These are phyloP conservation scores for Oscheius onirici DNA, from an alignment of 2,888 invertebrate species.

Conservation along the genomic window DNA sequence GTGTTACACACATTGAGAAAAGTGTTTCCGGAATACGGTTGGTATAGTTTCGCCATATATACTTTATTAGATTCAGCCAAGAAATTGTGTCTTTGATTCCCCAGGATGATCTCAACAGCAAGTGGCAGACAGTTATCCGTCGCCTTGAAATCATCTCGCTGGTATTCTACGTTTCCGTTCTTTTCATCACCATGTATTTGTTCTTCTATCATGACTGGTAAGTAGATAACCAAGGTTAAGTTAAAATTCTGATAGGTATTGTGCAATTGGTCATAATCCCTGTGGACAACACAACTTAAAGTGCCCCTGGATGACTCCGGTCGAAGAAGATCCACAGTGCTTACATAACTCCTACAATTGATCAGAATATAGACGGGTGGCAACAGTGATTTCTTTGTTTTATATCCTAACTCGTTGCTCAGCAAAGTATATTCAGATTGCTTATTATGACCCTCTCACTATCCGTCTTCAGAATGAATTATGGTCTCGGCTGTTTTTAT, in stretches of 20 bases:
- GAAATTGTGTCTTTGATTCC: conserved; percentile 62
- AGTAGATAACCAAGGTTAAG: not conserved
- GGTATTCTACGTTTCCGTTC: conserved; percentile 65
- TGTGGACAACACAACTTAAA: conserved; percentile 66
- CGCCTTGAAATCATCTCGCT: conserved; percentile 67
- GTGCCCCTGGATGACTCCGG: conserved; percentile 65
- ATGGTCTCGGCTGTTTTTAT: not conserved
- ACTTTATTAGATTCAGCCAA: conserved; percentile 47
- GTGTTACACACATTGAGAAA: conserved; percentile 59
- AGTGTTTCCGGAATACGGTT: conserved; percentile 62
- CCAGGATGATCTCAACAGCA: conserved; percentile 60
- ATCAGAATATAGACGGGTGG: conserved; percentile 27
- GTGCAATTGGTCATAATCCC: conserved; percentile 67
- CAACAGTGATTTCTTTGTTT: conserved; percentile 22
- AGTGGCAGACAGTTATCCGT: conserved; percentile 68
- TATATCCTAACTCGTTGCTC: conserved; percentile 16
- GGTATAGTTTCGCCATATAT: not conserved
- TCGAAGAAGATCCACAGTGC: conserved; percentile 52
- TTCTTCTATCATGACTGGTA: conserved; percentile 71
- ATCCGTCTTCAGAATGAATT: conserved; percentile 7
- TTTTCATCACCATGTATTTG: conserved; percentile 66
- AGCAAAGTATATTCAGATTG: conserved; percentile 5
- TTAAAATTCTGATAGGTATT: conserved; percentile 55
- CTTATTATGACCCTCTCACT: not conserved
- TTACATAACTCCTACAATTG: conserved; percentile 57